Conservation (phyloP, 2,888 invertebrate species). For the Hybos culiciformis region DNA sequence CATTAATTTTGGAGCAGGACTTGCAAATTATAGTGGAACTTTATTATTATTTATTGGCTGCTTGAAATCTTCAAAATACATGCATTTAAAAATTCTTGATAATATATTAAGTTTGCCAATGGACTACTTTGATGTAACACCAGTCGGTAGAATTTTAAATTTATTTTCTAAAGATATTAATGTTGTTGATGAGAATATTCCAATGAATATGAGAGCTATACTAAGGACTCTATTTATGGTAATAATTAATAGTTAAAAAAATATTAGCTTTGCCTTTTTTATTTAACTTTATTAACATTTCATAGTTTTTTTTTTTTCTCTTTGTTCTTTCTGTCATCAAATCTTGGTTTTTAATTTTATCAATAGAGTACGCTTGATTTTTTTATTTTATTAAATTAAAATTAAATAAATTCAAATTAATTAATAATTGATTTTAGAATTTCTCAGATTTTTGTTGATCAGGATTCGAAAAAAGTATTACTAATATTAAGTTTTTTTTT, state of each 20-base stretch:
- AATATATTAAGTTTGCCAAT: constrained; percentile 54
- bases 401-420: no score
- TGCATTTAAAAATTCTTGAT: constrained; percentile 45
- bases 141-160: constrained; percentile 58
- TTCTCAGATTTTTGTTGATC: no score
- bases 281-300: background rate
- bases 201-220: constrained; percentile 32
- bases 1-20: no score
- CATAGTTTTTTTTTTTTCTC: no score
- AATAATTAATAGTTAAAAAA: constrained; percentile 19
- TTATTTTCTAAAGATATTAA: constrained; percentile 49
- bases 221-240: constrained; percentile 36
- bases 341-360: constrained; percentile 1
- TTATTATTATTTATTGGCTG: constrained; percentile 35
- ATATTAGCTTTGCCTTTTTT: background rate
- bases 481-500: no score
- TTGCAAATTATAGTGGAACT: constrained; percentile 28
- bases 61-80: constrained; percentile 41
- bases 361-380: constrained; percentile 1
- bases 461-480: no score
- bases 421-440: no score
- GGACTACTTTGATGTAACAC: constrained; percentile 66
- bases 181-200: constrained; percentile 42
- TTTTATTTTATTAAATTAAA: no score
- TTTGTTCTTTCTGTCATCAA: background rate